Base-by-base conservation (phyloP, 1,140 invertebrate genomes). In the Nephila pilipes region DNA sequence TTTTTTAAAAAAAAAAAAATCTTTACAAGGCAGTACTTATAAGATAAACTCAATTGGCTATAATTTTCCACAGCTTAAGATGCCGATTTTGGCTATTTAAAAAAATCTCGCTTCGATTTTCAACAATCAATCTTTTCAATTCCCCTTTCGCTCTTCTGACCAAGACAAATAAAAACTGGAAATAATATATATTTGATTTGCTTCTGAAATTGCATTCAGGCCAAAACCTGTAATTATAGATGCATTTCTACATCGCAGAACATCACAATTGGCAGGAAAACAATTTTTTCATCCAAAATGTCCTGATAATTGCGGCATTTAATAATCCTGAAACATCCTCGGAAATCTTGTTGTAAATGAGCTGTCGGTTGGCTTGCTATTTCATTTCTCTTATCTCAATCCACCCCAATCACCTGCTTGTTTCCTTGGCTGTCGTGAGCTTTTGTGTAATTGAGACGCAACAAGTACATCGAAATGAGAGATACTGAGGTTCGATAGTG, bases 381-480 rank as follows among this genome's bases (percentile, higher is more conserved):
- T 83, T 55, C 54, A 83, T 87, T 87, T 54, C 46, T 60, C 85
- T 60, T 87, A 87, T 87, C 80, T 81, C 85, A 36, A 54, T 63
- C 46, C 79, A 90, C 65, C 25, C 46, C 36, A 36, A 58, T 69
- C 87, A 88, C 87, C 87, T 69, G 85, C 85, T 87, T 75, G 69
- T 75, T 75, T 87, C 36, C 85, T 87, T 38, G n/a, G n/a, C 58
- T 32, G 38, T 65, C 75, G 58, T 85, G 46, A 63, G 69, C 85
- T 80, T 87, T 93, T 75, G 85, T 75, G 91, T 93, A 93, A 93
- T 93, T 93, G 91, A 93, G 91, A 93, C 65, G 91, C 63, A 79
- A 57, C 46, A 93, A 87, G 58, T 93, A 79, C 85, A 79, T 46
- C 25, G 57, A 92, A 85, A 90, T 90, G 75, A 65, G n/a, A 93